Percentiles rank a stretch among this genome's conserved stretches.
Conservation (phyloP, 2,888 invertebrate genomes). For the Nasonia oneida region DNA sequence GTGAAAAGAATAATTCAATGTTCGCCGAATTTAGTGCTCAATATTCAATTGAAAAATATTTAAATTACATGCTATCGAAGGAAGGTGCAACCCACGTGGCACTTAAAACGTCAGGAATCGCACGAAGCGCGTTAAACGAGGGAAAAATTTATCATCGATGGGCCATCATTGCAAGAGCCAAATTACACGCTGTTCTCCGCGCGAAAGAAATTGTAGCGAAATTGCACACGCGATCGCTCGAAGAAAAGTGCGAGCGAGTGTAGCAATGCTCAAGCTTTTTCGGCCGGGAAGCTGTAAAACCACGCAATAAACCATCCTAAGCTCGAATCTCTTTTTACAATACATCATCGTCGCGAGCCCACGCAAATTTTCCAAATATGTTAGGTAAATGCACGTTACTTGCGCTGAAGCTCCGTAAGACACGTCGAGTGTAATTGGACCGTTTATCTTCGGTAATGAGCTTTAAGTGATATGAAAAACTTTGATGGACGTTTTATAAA, state of each 20-base stretch:
- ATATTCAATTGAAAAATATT: slow-evolving; percentile 27
- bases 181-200: slow-evolving; percentile 32
- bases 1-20: neutral
- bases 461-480: neutral
- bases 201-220: slow-evolving; percentile 41
- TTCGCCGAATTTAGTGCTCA: neutral
- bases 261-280: slow-evolving; percentile 34
- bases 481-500: slow-evolving; percentile 3
- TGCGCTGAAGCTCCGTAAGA: neutral
- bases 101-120: slow-evolving; percentile 11
- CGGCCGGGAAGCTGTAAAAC: slow-evolving; percentile 16
- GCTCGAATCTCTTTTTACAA: slow-evolving; percentile 3
- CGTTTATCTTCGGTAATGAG: slow-evolving; percentile 12
- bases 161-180: slow-evolving; percentile 13
- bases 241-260: slow-evolving; percentile 14
- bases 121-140: neutral
- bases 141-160: slow-evolving; percentile 36
- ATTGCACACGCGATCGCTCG: slow-evolving; percentile 15
- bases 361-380: slow-evolving; percentile 20
- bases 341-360: neutral
- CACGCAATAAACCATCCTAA: slow-evolving; percentile 12
- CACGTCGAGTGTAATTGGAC: slow-evolving; percentile 13
- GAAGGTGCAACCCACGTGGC: neutral
- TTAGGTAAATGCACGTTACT: neutral
- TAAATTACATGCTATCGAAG: slow-evolving; percentile 10